Percentiles rank a stretch among this genome's conserved stretches.
These are phyloP conservation scores for Protobothrops mucrosquamatus DNA, from an alignment of 2,113 vertebrate species.

Conservation along the genomic window DNA sequence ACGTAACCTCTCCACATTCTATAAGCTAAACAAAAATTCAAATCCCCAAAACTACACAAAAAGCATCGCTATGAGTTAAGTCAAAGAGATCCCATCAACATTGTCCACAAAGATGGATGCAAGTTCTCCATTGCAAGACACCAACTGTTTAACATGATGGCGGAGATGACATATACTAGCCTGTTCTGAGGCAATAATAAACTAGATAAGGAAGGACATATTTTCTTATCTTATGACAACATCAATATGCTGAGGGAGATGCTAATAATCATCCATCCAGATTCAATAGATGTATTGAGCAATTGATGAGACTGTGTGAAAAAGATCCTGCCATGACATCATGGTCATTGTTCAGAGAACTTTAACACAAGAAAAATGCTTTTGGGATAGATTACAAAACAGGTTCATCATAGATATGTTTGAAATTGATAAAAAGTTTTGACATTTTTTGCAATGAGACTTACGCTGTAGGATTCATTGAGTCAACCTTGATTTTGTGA, in stretches of 20 bases:
- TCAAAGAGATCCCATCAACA: not conserved
- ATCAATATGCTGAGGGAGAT: not conserved
- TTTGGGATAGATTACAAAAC: not conserved
- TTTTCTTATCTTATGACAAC: not conserved
- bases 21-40: not conserved
- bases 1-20: not conserved
- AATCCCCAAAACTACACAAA: not conserved
- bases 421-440: not conserved
- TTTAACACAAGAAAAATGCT: not conserved
- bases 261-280: not conserved
- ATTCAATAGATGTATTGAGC: not conserved
- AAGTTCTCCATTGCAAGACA: not conserved
- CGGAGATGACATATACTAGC: not conserved
- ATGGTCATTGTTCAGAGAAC: not conserved
- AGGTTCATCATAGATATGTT: not conserved
- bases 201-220: not conserved
- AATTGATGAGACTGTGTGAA: not conserved
- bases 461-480: not conserved
- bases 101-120: not conserved
- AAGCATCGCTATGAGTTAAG: not conserved
- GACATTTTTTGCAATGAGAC: not conserved
- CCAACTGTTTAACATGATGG: not conserved
- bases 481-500: not conserved
- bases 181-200: not conserved
- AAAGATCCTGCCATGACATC: not conserved